Evolutionary conservation across 2,797 vertebrate species (phyloP).

Genomic region (Poeciliopsis turneri): DNA sequence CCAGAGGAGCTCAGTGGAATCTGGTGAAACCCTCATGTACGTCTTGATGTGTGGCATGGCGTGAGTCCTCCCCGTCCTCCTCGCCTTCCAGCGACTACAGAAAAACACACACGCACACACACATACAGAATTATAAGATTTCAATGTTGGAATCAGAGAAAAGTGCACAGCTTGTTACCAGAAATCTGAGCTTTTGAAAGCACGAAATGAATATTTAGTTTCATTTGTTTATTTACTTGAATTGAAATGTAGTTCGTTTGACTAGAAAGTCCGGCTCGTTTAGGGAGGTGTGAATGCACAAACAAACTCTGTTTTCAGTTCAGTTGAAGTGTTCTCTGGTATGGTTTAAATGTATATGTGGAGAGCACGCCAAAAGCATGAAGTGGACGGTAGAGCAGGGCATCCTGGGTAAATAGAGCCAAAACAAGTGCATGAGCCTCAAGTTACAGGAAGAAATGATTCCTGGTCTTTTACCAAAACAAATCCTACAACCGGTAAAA

Average conservation of each 20-base stretch:
- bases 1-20: slow-evolving; percentile 91
- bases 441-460: too few species aligned
- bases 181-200: not conserved
- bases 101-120: slow-evolving; percentile 1
- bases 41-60: slow-evolving; percentile 99
- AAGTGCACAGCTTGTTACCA: not conserved
- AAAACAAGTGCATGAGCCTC: too few species aligned
- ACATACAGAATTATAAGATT: not conserved
- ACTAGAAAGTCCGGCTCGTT: too few species aligned
- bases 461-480: too few species aligned
- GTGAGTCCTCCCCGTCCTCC: slow-evolving; percentile 87
- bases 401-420: too few species aligned
- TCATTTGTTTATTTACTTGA: not conserved
- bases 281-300: too few species aligned
- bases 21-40: slow-evolving; percentile 90
- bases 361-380: too few species aligned
- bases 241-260: not conserved
- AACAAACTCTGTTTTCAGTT: too few species aligned
- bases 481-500: too few species aligned
- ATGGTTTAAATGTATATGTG: too few species aligned
- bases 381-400: too few species aligned
- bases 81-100: slow-evolving; percentile 88
- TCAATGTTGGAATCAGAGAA: not conserved
- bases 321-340: too few species aligned
- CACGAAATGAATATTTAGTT: not conserved